Conservation (phyloP, 1,140 invertebrate genomes). For the Diabrotica virgifera region DNA sequence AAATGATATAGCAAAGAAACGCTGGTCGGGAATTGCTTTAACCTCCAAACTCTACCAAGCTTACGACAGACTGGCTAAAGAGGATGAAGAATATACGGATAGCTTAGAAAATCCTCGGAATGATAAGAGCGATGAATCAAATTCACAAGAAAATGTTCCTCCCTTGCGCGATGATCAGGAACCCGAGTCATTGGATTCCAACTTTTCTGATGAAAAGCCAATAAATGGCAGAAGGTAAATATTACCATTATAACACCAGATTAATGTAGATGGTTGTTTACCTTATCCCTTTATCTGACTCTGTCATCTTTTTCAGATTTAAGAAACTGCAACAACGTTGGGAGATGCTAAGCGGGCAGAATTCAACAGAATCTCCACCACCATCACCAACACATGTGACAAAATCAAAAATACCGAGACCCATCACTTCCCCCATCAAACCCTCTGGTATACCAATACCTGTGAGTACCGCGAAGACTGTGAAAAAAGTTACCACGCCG, state of each 20-base stretch:
- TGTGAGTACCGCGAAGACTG: constrained; percentile 29
- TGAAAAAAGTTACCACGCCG: constrained; percentile 31
- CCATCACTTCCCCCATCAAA: constrained; percentile 59
- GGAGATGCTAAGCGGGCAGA: constrained; percentile 68
- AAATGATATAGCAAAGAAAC: constrained; percentile 59
- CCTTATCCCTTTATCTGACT: no score
- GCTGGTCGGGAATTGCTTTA: constrained; percentile 71
- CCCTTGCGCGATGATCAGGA: constrained; percentile 40
- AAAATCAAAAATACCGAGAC: constrained; percentile 69
- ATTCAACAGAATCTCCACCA: constrained; percentile 50
- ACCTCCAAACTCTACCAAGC: constrained; percentile 68
- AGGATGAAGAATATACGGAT: constrained; percentile 70
- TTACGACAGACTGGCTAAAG: constrained; percentile 65
- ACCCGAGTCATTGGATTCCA: constrained; percentile 44
- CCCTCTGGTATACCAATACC: constrained; percentile 49
- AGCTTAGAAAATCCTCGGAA: constrained; percentile 55
- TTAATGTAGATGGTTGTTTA: no score
- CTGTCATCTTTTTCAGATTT: constrained; percentile 52
- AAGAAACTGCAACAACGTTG: constrained; percentile 80
- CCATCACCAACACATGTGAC: constrained; percentile 49
- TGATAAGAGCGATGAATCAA: constrained; percentile 12
- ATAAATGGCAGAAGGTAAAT: constrained; percentile 45
- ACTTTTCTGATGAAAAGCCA: constrained; percentile 47
- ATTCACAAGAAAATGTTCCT: constrained; percentile 34
- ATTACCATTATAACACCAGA: background rate